phyloP scores from a whole-genome alignment of 2,888 invertebrate species.

The Pogonocherus hispidulus region DNA sequence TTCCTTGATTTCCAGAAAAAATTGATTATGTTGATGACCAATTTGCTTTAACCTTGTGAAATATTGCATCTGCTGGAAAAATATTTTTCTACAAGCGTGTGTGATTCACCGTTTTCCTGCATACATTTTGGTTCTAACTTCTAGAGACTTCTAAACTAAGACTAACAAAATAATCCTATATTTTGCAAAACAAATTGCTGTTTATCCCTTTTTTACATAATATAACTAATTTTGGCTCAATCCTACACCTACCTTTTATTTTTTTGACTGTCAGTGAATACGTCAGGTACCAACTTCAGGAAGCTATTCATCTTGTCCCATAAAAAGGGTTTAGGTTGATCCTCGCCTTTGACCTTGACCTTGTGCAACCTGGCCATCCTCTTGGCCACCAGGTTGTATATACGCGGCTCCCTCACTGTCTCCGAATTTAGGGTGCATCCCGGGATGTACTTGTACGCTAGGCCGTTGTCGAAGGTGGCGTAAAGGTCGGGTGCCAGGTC shows the following conservation, averaged over 20 bases:
- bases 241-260: slow-evolving; percentile 79
- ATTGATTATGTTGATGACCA: too few species aligned
- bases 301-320: slow-evolving; percentile 86
- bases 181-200: too few species aligned
- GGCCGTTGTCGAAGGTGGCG: slow-evolving; percentile 93
- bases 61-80: too few species aligned
- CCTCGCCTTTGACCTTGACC: slow-evolving; percentile 65
- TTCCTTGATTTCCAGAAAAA: too few species aligned
- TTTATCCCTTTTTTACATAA: too few species aligned
- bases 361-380: slow-evolving; percentile 90
- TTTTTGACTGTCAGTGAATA: slow-evolving; percentile 75
- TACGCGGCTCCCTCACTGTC: slow-evolving; percentile 75
- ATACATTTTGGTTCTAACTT: too few species aligned
- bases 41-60: too few species aligned
- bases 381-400: slow-evolving; percentile 83
- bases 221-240: too few species aligned
- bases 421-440: slow-evolving; percentile 82
- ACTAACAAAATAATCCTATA: too few species aligned
- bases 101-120: too few species aligned
- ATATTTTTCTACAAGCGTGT: too few species aligned
- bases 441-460: slow-evolving; percentile 90
- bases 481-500: slow-evolving; percentile 89
- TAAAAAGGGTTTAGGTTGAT: slow-evolving; percentile 73
- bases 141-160: too few species aligned
- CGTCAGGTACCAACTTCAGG: slow-evolving; percentile 80